phyloP scores from a whole-genome alignment of 2,888 invertebrate genomes.

The Drosophila colorata region DNA sequence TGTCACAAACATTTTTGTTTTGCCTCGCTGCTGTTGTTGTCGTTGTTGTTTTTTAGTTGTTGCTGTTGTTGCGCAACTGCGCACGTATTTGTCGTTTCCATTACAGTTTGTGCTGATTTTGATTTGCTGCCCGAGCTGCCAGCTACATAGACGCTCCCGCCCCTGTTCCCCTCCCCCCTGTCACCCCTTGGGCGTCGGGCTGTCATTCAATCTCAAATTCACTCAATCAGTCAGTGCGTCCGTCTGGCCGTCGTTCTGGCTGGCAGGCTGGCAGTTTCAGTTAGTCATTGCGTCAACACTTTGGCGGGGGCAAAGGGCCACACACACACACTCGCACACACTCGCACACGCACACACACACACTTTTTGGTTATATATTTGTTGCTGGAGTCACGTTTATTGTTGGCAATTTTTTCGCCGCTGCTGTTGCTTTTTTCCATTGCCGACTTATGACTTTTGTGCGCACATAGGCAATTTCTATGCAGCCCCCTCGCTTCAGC shows the following conservation, averaged over 20 bases:
- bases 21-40: slow-evolving; percentile 13
- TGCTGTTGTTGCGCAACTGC: slow-evolving; percentile 52
- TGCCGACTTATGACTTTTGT: slow-evolving; percentile 78
- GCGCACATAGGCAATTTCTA: slow-evolving; percentile 73
- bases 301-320: slow-evolving; percentile 30
- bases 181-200: slow-evolving; percentile 19
- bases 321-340: slow-evolving; percentile 11
- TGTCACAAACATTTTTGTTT: slow-evolving; percentile 61
- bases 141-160: slow-evolving; percentile 12
- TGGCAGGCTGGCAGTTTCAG: slow-evolving; percentile 64
- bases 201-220: slow-evolving; percentile 80
- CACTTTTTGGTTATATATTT: slow-evolving; percentile 41
- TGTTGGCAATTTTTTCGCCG: slow-evolving; percentile 63
- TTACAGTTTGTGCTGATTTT: slow-evolving; percentile 82
- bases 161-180: background rate
- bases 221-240: slow-evolving; percentile 75
- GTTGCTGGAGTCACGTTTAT: slow-evolving; percentile 68
- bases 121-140: slow-evolving; percentile 68
- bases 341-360: slow-evolving; percentile 9
- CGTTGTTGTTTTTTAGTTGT: slow-evolving; percentile 32
- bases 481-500: slow-evolving; percentile 23
- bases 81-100: slow-evolving; percentile 81
- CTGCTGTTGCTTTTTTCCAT: slow-evolving; percentile 32
- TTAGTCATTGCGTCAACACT: slow-evolving; percentile 81
- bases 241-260: slow-evolving; percentile 24